Percentiles rank a stretch among this genome's conserved stretches.
phyloP scores from a whole-genome alignment of 2,113 vertebrate species.

The Leiothrix lutea region DNA sequence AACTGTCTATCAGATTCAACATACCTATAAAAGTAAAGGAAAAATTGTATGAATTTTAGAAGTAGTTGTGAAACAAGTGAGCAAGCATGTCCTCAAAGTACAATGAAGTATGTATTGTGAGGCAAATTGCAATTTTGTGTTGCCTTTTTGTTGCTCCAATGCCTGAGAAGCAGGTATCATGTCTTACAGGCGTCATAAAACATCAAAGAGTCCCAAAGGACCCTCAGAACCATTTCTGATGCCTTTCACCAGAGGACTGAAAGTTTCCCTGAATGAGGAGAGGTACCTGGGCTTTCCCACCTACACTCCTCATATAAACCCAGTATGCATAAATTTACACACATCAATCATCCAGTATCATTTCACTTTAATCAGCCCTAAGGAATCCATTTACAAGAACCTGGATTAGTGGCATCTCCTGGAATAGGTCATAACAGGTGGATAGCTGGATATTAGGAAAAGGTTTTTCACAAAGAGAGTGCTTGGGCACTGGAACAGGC shows the following conservation, averaged over 20 bases:
- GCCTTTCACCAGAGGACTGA: not conserved
- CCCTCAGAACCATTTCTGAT: not conserved
- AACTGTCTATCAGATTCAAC: not conserved
- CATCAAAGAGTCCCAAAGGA: not conserved
- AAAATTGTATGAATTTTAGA: not conserved
- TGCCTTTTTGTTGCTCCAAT: not conserved
- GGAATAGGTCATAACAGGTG: too few relatives aligned
- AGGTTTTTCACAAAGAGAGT: not conserved
- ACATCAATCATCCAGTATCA: accelerated
- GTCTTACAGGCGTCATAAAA: not conserved
- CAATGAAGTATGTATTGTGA: not conserved
- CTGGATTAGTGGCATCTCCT: not conserved
- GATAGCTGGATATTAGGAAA: too few relatives aligned
- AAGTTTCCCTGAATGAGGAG: not conserved
- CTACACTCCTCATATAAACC: not conserved
- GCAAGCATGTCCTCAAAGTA: not conserved
- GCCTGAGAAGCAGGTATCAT: not conserved
- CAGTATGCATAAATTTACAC: not conserved
- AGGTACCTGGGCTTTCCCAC: accelerated
- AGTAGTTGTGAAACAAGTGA: not conserved
- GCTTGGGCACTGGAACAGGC: not conserved
- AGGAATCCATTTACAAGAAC: too few relatives aligned
- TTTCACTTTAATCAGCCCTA: not conserved
- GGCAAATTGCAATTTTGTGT: not conserved
- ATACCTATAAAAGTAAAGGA: not conserved